Base-by-base conservation (phyloP, 2,113 vertebrate species). In the Microtus montanus region DNA sequence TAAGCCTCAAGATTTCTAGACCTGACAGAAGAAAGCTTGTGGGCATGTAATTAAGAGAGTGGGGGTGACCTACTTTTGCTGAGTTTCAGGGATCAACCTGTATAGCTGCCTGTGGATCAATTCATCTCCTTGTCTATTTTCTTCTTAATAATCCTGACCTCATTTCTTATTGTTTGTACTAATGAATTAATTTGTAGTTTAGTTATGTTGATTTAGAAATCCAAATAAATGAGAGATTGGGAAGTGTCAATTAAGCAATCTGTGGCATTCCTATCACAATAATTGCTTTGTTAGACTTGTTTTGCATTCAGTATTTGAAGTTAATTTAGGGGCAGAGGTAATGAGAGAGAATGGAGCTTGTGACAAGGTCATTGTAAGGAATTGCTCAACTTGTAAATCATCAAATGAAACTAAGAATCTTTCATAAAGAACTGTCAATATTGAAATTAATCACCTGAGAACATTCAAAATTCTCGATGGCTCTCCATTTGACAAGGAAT, bases 111-210 rank as follows among this genome's bases (percentile, higher is more conserved):
- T 94, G 79, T 92, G 75, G 84, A 97, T 97, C 87, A 96, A 92
- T 96, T 95, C 83, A 93, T 96, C 74, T 90, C 47, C 89, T 94
- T 96, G 88, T 97, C 92, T 97, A 91, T 92, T 97, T 74, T 96
- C 94, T 77, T 94, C 61, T 83, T 97, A 97, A 97, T 96, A 97
- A 97, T 95, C 87, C 87, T 97, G 97, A 97, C 96, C 96, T 96
- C 94, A 82, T 97, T 97, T 95, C 80, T 90, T 89, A 97, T 95
- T 97, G 94, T 97, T 96, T 94, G 64, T 26, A 96, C 89, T 96
- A 92, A 96, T 94, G 92, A 96, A 96, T 95, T 96, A 96, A 97
- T 97, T 96, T 96, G 91, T 93, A 91, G 83, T 91, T 94, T 95
- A 95, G 90, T 94, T 97, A 75, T 96, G 74, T 97, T 96, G 87